Evolutionary conservation across 2,888 invertebrate genomes (phyloP).

Genomic region (Ecdyonurus torrentis): DNA sequence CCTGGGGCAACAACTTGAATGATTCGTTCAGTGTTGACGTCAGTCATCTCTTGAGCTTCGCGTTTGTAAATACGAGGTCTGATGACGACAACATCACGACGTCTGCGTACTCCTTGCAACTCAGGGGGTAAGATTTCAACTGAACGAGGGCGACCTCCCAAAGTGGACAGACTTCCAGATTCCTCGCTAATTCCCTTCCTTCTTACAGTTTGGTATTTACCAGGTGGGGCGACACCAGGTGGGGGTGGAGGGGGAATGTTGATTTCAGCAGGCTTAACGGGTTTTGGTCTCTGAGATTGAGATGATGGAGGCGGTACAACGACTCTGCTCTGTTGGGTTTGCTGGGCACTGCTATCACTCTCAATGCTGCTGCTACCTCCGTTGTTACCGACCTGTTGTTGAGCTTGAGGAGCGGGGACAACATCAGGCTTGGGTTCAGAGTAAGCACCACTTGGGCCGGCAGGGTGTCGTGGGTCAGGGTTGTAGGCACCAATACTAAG

Average conservation of each 20-base stretch:
- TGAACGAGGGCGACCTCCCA: conserved; percentile 75
- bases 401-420: conserved; percentile 66
- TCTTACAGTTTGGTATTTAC: conserved; percentile 67
- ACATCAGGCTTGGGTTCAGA: conserved; percentile 67
- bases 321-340: conserved; percentile 32
- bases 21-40: conserved; percentile 25
- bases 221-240: conserved; percentile 48
- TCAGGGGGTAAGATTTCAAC: conserved; percentile 70
- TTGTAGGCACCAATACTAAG: conserved; percentile 11
- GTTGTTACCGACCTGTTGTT: conserved; percentile 22
- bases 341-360: conserved; percentile 35
- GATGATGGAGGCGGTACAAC: conserved; percentile 33
- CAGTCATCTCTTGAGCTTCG: conserved; percentile 67
- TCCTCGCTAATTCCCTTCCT: conserved; percentile 55
- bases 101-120: conserved; percentile 52
- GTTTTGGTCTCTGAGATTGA: conserved; percentile 15
- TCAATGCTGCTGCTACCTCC: neutral
- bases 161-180: conserved; percentile 53
- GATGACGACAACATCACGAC: conserved; percentile 31
- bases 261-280: conserved; percentile 30
- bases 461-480: conserved; percentile 76
- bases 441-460: conserved; percentile 64
- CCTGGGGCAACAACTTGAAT: conserved; percentile 30
- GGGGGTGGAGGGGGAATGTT: conserved; percentile 59
- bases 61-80: conserved; percentile 61